Evolutionary conservation across 2,888 invertebrate species (phyloP).

Genomic region (Aleiodes leptofemur): DNA sequence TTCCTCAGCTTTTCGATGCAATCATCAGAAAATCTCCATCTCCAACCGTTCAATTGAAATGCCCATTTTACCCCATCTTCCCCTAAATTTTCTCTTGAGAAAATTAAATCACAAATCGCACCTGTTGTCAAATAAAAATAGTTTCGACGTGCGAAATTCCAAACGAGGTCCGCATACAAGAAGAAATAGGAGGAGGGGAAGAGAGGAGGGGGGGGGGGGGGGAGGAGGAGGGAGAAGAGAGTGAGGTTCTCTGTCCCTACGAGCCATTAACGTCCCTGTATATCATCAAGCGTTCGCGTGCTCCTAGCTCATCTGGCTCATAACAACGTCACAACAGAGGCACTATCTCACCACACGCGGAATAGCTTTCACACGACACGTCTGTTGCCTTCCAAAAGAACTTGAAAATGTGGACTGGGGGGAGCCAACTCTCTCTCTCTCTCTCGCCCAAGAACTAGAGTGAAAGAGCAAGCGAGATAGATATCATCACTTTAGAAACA

Average conservation of each 20-base stretch:
- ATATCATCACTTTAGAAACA: too few relatives aligned
- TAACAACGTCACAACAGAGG: conserved; percentile 63
- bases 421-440: conserved; percentile 5
- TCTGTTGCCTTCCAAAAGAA: conserved; percentile 57
- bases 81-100: too few relatives aligned
- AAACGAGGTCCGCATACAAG: conserved; percentile 56
- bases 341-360: conserved; percentile 66
- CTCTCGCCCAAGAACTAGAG: background rate
- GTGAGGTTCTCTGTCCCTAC: conserved; percentile 38
- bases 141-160: conserved; percentile 56
- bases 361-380: conserved; percentile 70
- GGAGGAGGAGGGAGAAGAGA: too few relatives aligned
- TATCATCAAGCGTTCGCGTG: conserved; percentile 71
- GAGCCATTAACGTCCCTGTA: conserved; percentile 55
- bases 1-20: too few relatives aligned
- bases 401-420: conserved; percentile 1
- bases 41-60: too few relatives aligned
- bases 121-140: conserved; percentile 64
- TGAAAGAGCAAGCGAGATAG: conserved; percentile 20
- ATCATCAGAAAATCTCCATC: too few relatives aligned
- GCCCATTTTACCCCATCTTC: too few relatives aligned
- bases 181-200: background rate
- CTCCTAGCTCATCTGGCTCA: conserved; percentile 69
- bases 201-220: too few relatives aligned
- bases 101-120: conserved; percentile 51